Evolutionary conservation across 2,797 vertebrate genomes (phyloP).

Genomic region (Hafferia zeledoni): DNA sequence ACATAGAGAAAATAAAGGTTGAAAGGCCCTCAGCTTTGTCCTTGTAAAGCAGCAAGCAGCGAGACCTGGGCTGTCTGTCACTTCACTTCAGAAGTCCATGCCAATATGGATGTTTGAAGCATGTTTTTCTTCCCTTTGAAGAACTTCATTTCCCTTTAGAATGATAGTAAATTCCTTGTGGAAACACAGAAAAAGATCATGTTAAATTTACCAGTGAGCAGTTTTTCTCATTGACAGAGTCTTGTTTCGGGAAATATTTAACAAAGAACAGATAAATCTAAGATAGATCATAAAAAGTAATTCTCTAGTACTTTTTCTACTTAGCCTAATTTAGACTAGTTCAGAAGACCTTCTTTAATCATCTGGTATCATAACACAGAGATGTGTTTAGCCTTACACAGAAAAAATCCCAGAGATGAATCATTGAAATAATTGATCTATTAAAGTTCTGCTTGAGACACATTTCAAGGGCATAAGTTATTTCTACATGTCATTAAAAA

Average conservation of each 20-base stretch:
- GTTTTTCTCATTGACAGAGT: background rate
- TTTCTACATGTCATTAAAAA: conserved; percentile 46
- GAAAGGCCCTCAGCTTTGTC: background rate
- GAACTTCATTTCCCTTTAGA: background rate
- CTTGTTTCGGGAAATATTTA: background rate
- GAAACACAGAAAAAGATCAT: background rate
- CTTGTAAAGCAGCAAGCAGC: background rate
- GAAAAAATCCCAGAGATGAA: conserved; percentile 18
- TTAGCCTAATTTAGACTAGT: conserved; percentile 19
- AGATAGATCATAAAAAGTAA: background rate
- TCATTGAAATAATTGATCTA: conserved; percentile 59
- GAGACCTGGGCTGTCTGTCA: background rate
- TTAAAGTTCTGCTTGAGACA: conserved; percentile 47
- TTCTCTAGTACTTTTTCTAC: background rate
- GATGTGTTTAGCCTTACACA: conserved; percentile 42
- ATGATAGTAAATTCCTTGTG: background rate
- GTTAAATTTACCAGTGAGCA: background rate
- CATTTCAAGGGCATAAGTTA: conserved; percentile 59
- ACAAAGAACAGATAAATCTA: conserved; percentile 5
- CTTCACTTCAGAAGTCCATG: background rate
- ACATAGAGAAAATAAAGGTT: background rate
- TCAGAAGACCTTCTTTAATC: conserved; percentile 26
- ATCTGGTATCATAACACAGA: conserved; percentile 35
- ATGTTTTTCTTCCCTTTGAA: background rate
- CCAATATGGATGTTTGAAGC: background rate